phyloP scores from a whole-genome alignment of 2,113 vertebrate species.

The Corydoras sp. region DNA sequence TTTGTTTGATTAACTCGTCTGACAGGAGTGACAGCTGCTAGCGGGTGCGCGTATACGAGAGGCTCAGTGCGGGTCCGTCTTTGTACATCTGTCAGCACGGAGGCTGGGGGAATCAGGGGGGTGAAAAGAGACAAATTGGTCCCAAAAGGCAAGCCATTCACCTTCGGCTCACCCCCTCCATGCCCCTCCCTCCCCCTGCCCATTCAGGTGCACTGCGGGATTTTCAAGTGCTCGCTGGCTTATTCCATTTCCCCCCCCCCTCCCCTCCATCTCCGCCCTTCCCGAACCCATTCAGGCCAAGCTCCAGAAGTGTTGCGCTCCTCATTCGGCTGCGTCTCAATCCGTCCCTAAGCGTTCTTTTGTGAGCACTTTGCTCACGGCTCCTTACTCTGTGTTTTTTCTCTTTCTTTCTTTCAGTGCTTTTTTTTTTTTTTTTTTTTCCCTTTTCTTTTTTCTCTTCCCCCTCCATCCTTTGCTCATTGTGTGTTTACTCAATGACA shows the following conservation, averaged over 20 bases:
- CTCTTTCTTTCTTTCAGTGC: conserved; percentile 48
- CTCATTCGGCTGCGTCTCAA: conserved; percentile 82
- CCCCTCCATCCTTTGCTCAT: conserved; percentile 67
- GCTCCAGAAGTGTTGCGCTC: conserved; percentile 99
- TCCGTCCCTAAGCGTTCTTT: conserved; percentile 77
- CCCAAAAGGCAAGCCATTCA: conserved; percentile 99
- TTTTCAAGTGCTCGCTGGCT: conserved; percentile 99
- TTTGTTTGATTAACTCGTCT: conserved; percentile 99
- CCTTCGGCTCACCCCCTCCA: conserved; percentile 81
- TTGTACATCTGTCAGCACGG: conserved; percentile 99
- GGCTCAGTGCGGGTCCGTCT: conserved; percentile 97
- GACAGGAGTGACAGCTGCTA: conserved; percentile 99
- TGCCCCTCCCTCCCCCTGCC: conserved; percentile 62
- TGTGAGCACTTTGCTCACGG: conserved; percentile 77
- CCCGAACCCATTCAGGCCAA: conserved; percentile 80
- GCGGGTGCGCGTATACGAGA: conserved; percentile 93
- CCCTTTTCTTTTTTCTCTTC: conserved; percentile 58
- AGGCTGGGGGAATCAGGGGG: conserved; percentile 83
- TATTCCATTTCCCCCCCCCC: conserved; percentile 91
- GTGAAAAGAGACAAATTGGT: conserved; percentile 99
- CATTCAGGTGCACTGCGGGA: conserved; percentile 97
- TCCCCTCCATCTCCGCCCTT: conserved; percentile 58
- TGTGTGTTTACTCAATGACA: conserved; percentile 77
- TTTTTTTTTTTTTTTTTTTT: conserved; percentile 48
- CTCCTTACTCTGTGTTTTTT: conserved; percentile 72